Conservation (phyloP, 2,113 vertebrate genomes). For the Daphoenositta chrysoptera region DNA sequence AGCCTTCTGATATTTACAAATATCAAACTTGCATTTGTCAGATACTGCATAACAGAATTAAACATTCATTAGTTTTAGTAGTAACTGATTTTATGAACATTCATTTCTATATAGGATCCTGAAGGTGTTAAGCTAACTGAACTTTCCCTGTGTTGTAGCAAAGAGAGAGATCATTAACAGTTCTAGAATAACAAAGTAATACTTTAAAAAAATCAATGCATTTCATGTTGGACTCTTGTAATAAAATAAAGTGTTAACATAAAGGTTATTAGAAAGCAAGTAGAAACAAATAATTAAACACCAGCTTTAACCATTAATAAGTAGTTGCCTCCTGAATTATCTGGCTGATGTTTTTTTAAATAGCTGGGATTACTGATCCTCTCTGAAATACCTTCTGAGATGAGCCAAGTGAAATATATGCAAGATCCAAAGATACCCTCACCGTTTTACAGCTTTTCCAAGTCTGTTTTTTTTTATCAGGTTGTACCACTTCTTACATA, state of each 20-base stretch:
- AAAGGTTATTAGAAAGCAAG: not conserved
- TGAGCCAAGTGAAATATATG: not conserved
- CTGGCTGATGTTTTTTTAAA: not conserved
- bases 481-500: not conserved
- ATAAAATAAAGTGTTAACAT: not conserved
- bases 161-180: not conserved
- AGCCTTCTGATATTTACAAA: not conserved
- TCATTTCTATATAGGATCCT: not conserved
- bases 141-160: not conserved
- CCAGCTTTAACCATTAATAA: not conserved
- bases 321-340: not conserved
- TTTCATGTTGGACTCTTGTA: not conserved
- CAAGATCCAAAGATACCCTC: not conserved
- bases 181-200: not conserved
- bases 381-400: not conserved
- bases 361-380: not conserved
- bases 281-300: not conserved
- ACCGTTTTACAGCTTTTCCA: not conserved
- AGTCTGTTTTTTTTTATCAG: not conserved
- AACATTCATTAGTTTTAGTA: not conserved
- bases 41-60: not conserved
- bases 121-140: not conserved
- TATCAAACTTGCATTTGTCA: not conserved
- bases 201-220: not conserved
- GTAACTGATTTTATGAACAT: not conserved